These are phyloP conservation scores for Nymphalis urticae DNA, from an alignment of 2,888 invertebrate genomes.

Conservation along the genomic window DNA sequence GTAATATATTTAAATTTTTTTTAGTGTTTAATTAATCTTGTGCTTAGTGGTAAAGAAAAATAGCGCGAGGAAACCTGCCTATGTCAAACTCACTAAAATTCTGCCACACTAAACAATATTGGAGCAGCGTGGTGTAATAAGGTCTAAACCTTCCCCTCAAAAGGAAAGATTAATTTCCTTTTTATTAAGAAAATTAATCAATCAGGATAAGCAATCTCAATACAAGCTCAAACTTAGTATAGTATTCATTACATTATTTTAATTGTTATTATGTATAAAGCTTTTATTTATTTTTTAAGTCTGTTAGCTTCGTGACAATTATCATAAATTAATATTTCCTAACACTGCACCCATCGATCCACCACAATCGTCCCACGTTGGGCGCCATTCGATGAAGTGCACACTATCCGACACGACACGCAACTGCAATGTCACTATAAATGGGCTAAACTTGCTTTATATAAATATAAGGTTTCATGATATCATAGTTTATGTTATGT, in stretches of 20 bases:
- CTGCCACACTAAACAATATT: no score
- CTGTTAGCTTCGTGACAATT: not conserved
- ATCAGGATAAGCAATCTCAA: no score
- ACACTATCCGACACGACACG: slow-evolving; percentile 26
- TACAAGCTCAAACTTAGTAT: no score
- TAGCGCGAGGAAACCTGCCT: no score
- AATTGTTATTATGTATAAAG: not conserved
- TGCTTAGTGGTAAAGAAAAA: no score
- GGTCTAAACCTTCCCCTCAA: no score
- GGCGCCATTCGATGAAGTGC: slow-evolving; percentile 18
- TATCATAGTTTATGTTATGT: slow-evolving; percentile 32
- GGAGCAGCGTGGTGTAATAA: no score
- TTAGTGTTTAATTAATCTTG: no score
- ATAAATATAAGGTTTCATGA: slow-evolving; percentile 34
- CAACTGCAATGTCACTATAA: slow-evolving; percentile 31
- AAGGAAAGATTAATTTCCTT: no score
- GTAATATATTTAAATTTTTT: no score
- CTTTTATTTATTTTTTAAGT: not conserved
- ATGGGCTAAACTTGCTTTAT: slow-evolving; percentile 29
- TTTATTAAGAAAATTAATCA: no score
- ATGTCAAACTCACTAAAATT: no score
- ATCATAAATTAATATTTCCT: slow-evolving; percentile 12
- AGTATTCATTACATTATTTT: not conserved
- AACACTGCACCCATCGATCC: slow-evolving; percentile 12
- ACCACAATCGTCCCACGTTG: slow-evolving; percentile 2